A percentile compares a stretch with the other conserved stretches of the same genome.
These are phyloP conservation scores for Melanchra persicariae DNA, from an alignment of 2,888 invertebrate genomes.

Conservation along the genomic window DNA sequence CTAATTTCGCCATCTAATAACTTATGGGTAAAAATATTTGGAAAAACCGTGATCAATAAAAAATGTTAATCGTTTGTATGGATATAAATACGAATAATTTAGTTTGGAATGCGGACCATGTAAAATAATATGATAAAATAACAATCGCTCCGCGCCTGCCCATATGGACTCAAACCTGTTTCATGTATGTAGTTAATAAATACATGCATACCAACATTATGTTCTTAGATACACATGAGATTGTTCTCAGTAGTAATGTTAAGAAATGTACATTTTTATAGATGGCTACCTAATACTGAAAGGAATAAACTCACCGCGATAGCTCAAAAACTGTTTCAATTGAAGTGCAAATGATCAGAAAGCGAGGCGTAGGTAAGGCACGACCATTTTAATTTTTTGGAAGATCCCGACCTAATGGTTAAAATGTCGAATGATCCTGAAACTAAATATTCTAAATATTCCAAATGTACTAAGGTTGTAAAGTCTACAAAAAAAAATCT, in stretches of 20 bases:
- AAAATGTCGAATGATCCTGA: not conserved
- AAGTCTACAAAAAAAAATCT: too few relatives aligned
- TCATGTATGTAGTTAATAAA: conserved; percentile 69
- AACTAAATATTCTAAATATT: too few relatives aligned
- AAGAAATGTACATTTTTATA: not conserved
- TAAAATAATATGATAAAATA: conserved; percentile 84
- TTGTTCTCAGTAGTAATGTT: conserved; percentile 35
- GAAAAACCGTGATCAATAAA: conserved; percentile 64
- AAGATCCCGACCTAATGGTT: too few relatives aligned
- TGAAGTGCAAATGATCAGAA: not conserved
- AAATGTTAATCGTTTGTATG: conserved; percentile 61
- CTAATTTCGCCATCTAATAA: conserved; percentile 54
- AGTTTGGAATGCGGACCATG: conserved; percentile 81
- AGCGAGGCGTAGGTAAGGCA: not conserved
- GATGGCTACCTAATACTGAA: not conserved
- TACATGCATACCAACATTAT: conserved; percentile 68
- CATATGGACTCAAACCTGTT: conserved; percentile 85
- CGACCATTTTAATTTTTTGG: not conserved
- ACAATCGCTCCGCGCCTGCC: conserved; percentile 79
- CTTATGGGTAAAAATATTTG: conserved; percentile 56
- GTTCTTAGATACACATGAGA: conserved; percentile 61
- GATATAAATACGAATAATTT: conserved; percentile 67
- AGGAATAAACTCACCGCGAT: not conserved
- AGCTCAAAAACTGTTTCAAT: not conserved
- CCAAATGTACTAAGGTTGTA: too few relatives aligned